Evolutionary conservation across 2,797 vertebrate genomes (phyloP).

Genomic region (Channa striata): DNA sequence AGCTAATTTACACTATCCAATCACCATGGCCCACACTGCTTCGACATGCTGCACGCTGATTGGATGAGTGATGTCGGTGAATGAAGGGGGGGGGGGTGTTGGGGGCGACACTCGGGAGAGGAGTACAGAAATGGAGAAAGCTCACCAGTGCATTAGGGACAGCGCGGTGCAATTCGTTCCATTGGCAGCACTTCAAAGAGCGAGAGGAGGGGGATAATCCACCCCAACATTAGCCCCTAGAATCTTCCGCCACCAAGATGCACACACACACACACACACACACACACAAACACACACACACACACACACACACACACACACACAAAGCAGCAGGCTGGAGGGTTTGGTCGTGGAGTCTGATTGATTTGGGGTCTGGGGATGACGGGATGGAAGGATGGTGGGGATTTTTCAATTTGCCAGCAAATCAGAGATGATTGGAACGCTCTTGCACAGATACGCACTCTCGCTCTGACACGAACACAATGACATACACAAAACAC

Average conservation of each 20-base stretch:
- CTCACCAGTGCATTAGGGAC: constrained; percentile 77
- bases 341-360: constrained; percentile 64
- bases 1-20: constrained; percentile 44
- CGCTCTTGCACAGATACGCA: constrained; percentile 27
- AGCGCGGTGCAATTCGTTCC: constrained; percentile 76
- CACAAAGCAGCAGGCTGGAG: constrained; percentile 57
- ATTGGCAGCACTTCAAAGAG: constrained; percentile 81
- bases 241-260: constrained; percentile 60
- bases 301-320: constrained; percentile 40
- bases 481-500: constrained; percentile 35
- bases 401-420: constrained; percentile 79
- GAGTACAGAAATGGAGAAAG: constrained; percentile 69
- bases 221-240: constrained; percentile 69
- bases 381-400: constrained; percentile 58
- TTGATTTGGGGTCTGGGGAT: constrained; percentile 71
- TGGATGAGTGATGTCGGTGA: constrained; percentile 61
- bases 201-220: constrained; percentile 74
- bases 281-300: constrained; percentile 27
- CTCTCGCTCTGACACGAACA: constrained; percentile 32
- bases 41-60: constrained; percentile 49
- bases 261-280: constrained; percentile 36
- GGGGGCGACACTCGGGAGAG: constrained; percentile 55
- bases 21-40: constrained; percentile 51
- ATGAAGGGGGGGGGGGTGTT: neutral
- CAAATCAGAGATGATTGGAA: constrained; percentile 76